These are phyloP conservation scores for Pteronotus mesoamericanus DNA, from an alignment of 2,797 vertebrate genomes.

Conservation along the genomic window DNA sequence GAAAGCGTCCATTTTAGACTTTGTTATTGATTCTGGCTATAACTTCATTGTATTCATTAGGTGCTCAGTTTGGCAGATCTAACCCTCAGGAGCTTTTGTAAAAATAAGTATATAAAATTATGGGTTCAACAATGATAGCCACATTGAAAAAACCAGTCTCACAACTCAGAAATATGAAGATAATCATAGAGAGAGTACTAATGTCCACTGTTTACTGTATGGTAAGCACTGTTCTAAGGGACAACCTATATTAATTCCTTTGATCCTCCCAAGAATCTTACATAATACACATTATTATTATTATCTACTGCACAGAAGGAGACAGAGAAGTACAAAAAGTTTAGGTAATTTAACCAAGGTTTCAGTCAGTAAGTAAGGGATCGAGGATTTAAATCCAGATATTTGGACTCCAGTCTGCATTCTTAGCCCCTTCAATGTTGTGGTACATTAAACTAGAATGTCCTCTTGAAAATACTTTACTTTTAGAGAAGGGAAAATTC, in stretches of 20 bases:
- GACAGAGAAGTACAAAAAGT: not conserved
- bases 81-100: not conserved
- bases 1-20: not conserved
- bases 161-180: not conserved
- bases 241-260: fast-evolving
- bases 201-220: fast-evolving
- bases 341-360: not conserved
- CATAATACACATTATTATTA: too few species aligned
- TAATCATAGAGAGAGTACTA: not conserved
- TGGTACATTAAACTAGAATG: not conserved
- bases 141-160: not conserved
- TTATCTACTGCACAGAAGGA: not conserved
- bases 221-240: not conserved
- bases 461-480: not conserved
- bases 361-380: not conserved
- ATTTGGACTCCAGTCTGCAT: not conserved
- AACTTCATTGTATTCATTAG: not conserved
- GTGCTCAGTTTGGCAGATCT: not conserved
- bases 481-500: not conserved
- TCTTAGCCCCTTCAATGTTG: not conserved
- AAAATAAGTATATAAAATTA: not conserved
- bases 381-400: not conserved
- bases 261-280: not conserved
- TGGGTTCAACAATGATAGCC: not conserved
- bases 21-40: not conserved